A percentile compares a stretch with the other conserved stretches of the same genome.
Evolutionary conservation across 1,140 invertebrate species (phyloP).

Genomic region (Sminthurinus signatus): DNA sequence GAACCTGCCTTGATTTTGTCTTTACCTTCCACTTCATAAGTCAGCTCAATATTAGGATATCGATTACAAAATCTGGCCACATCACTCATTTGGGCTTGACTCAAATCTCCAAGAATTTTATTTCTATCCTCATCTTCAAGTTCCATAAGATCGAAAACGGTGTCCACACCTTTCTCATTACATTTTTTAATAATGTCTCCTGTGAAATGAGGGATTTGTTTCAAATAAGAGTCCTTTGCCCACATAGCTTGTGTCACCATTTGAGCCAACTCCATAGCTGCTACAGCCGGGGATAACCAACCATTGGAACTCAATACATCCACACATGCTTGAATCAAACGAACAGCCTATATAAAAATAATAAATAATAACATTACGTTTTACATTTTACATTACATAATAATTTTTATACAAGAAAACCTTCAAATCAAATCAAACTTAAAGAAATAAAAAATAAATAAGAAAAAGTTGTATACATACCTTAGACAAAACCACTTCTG

Average conservation of each 20-base stretch:
- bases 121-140: constrained; percentile 90
- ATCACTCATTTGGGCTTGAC: constrained; percentile 85
- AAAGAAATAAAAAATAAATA: too few relatives aligned
- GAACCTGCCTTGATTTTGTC: constrained; percentile 69
- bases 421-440: neutral
- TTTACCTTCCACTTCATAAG: constrained; percentile 82
- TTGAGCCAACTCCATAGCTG: constrained; percentile 98
- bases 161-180: constrained; percentile 85
- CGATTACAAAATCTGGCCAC: constrained; percentile 97
- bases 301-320: constrained; percentile 97
- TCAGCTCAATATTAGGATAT: constrained; percentile 97
- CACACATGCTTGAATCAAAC: constrained; percentile 96
- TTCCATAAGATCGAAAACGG: constrained; percentile 98
- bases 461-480: constrained; percentile 35
- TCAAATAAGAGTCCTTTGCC: constrained; percentile 95
- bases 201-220: constrained; percentile 94
- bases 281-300: constrained; percentile 94
- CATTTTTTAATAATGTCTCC: constrained; percentile 84
- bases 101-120: constrained; percentile 69
- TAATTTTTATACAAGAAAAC: neutral
- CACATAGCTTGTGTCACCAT: constrained; percentile 99
- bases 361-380: neutral
- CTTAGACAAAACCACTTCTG: constrained; percentile 82
- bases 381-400: neutral
- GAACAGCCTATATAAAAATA: constrained; percentile 52